These are phyloP conservation scores for Pseudoips prasinana DNA, from an alignment of 2,888 invertebrate genomes.

Conservation along the genomic window DNA sequence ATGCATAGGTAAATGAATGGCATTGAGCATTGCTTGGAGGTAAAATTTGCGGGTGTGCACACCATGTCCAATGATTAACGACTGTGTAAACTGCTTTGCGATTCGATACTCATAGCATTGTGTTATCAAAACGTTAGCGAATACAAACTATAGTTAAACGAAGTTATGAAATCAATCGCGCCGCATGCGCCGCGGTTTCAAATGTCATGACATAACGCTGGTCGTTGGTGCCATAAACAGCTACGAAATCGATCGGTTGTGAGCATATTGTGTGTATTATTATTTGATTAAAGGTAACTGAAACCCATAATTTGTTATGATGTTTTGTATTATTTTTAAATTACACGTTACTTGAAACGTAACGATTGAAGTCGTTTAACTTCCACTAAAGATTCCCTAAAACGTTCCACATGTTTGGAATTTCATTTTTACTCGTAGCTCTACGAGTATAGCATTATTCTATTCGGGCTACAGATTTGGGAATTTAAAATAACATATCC, in stretches of 20 bases:
- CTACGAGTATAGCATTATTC: not conserved
- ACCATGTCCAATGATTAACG: too few species aligned
- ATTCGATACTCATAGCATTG: constrained; percentile 34
- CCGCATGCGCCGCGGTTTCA: constrained; percentile 32
- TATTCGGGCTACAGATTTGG: constrained; percentile 12
- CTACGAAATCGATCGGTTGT: constrained; percentile 23
- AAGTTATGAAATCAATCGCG: constrained; percentile 54
- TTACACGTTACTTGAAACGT: too few species aligned
- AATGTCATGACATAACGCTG: constrained; percentile 46
- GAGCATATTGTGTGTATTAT: constrained; percentile 9
- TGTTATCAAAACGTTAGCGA: constrained; percentile 34
- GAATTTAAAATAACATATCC: constrained; percentile 18
- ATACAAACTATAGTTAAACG: constrained; percentile 50
- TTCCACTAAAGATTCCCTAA: too few species aligned
- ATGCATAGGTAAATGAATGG: too few species aligned
- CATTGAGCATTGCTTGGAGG: too few species aligned
- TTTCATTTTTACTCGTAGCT: too few species aligned
- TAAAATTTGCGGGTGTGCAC: too few species aligned
- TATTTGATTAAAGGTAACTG: constrained; percentile 1
- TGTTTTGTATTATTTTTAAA: too few species aligned
- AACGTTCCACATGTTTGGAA: too few species aligned
- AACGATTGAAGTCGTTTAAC: too few species aligned
- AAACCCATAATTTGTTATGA: too few species aligned
- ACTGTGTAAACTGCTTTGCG: constrained; percentile 51
- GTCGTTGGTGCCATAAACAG: constrained; percentile 31